Conservation (phyloP, 2,888 invertebrate genomes). For the Meiosimyza platycephala region DNA sequence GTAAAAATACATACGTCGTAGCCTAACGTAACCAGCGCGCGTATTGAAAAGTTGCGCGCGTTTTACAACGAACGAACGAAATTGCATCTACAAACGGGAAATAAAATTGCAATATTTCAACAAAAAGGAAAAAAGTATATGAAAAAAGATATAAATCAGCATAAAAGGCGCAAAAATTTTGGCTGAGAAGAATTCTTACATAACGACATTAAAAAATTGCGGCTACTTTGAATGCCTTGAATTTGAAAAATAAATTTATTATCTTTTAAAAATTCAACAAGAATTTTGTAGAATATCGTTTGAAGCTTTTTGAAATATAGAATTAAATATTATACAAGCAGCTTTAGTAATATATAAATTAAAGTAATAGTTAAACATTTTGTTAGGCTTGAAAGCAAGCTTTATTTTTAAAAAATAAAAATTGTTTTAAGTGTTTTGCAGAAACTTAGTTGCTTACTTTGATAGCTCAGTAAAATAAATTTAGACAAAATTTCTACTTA, state of each 20-base stretch:
- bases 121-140: neutral
- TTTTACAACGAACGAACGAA: slow-evolving; percentile 37
- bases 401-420: no score
- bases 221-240: no score
- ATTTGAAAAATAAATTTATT: neutral
- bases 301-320: neutral
- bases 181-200: slow-evolving; percentile 7
- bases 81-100: neutral
- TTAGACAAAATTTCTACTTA: no score
- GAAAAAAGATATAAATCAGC: no score
- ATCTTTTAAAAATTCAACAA: neutral
- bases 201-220: neutral
- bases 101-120: slow-evolving; percentile 39
- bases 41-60: no score
- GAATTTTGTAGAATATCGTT: slow-evolving; percentile 2
- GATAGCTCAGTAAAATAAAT: no score
- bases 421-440: no score
- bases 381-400: no score
- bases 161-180: slow-evolving; percentile 1
- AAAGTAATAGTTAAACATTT: no score
- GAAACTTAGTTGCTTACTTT: no score
- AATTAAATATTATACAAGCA: neutral
- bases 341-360: no score
- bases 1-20: no score
- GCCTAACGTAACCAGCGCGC: neutral